Evolutionary conservation across 1,140 invertebrate genomes (phyloP).

Genomic region (Scaptodrosophila lebanonensis): DNA sequence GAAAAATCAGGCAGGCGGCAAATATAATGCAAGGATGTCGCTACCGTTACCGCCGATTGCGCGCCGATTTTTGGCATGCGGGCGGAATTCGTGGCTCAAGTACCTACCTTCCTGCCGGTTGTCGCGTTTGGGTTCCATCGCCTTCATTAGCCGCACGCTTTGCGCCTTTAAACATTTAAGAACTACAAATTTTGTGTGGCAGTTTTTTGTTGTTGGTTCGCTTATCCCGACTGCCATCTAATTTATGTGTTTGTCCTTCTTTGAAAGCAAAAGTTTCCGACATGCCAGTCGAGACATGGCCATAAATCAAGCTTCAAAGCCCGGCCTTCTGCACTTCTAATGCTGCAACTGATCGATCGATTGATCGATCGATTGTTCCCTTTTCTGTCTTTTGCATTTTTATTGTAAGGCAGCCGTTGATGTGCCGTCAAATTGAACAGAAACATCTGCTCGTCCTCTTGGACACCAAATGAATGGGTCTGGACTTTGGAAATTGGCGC

Average conservation of each 20-base stretch:
- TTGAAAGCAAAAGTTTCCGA: conserved; percentile 24
- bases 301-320: conserved; percentile 55
- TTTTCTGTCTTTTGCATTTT: too few species aligned
- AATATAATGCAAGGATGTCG: conserved; percentile 39
- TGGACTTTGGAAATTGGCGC: too few species aligned
- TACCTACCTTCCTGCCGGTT: neutral
- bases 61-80: neutral
- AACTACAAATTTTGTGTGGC: conserved; percentile 18
- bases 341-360: too few species aligned
- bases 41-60: neutral
- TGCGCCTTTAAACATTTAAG: conserved; percentile 28
- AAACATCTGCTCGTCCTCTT: too few species aligned
- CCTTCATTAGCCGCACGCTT: conserved; percentile 46
- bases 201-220: neutral
- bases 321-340: too few species aligned
- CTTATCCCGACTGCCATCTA: conserved; percentile 35
- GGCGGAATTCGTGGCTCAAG: neutral
- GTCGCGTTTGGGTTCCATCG: conserved; percentile 9
- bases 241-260: conserved; percentile 43
- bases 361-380: too few species aligned
- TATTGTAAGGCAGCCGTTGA: too few species aligned
- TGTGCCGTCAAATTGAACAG: too few species aligned
- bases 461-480: too few species aligned
- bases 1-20: conserved; percentile 60
- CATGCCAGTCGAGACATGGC: neutral